Conservation (phyloP, 2,113 vertebrate species). For the Alces alces region DNA sequence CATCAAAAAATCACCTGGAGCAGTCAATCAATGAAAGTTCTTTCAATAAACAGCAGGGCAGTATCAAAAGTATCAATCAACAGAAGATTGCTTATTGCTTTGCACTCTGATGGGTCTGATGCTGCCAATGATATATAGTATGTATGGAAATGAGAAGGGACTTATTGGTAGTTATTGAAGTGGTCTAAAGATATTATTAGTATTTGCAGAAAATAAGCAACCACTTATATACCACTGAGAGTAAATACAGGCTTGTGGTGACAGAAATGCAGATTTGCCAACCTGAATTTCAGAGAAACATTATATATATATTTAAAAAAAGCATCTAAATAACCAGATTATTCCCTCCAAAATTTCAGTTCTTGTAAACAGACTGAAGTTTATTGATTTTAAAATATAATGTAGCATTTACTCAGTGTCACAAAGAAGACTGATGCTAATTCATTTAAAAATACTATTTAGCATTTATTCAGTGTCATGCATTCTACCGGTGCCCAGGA, state of each 20-base stretch:
- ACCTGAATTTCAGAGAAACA: not conserved
- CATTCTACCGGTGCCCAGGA: not conserved
- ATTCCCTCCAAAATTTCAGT: not conserved
- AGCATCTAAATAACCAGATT: not conserved
- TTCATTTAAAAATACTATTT: not conserved
- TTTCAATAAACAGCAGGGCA: not conserved
- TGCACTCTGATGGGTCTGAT: not conserved
- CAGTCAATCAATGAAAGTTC: not conserved
- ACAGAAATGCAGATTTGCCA: not conserved
- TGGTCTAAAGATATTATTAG: not conserved
- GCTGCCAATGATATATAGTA: not conserved
- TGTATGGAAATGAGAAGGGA: not conserved
- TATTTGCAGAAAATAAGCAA: not conserved
- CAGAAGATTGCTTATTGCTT: not conserved
- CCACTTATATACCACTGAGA: not conserved
- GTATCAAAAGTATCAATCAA: conserved; percentile 14
- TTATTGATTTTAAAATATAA: not conserved
- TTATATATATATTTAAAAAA: not conserved
- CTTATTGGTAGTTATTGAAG: not conserved
- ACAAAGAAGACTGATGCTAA: not conserved
- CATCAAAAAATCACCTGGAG: not conserved
- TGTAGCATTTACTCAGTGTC: not conserved
- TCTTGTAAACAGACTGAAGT: not conserved
- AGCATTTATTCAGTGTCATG: not conserved
- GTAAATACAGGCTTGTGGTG: not conserved